Evolutionary conservation across 2,113 vertebrate species (phyloP), one percentile per base, ranked within the genome.

Genomic region (Microcebus tavaratra): DNA sequence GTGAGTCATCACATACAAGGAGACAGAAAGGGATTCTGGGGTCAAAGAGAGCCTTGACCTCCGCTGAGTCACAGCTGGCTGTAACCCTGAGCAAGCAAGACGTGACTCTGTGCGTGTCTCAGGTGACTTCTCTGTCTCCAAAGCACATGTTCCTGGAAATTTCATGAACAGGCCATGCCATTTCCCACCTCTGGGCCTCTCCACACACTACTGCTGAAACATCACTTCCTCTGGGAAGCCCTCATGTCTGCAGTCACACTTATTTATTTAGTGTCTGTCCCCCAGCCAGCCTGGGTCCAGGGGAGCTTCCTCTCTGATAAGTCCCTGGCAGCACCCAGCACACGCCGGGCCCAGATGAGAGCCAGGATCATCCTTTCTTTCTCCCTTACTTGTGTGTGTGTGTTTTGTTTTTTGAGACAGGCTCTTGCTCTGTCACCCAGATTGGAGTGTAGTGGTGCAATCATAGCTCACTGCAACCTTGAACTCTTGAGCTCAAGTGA

Each of bases 11-110:
- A n/a, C 18, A 13, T 53, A 61, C 75, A 70, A 48, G 76, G 59
- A 82, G 68, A 70, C 42, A 50, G 87, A 61, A 89, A 75, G 21
- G 53, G 79, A n/a, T 80, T 63, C 70, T 70, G 61, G 63, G 57
- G 53, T 87, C 68, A 79, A 18, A 70, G 25, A 31, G 6, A 23
- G n/a, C 50, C 48, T 81, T 86, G 75, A 55, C 27, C 68, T 87
- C 65, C 25, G 36, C 36, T 92, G 88, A 95, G 70, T 96, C 93
- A 92, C 4, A 5, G 42, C 81, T 63, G 63, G n/a, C 76, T 95
- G 25, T 12, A 27, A 2, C 50, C 29, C 17, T 78, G 63, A 85
- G 75, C 83, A 65, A 83, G 80, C 50, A 68, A 90, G 88, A 84
- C 39, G 59, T 92, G 73, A 63, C 61, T 34, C 59, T 14, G 3